Percentiles rank a stretch among this genome's conserved stretches.
These are phyloP conservation scores for Coelinius sp. DNA, from an alignment of 2,888 invertebrate genomes.

Conservation along the genomic window DNA sequence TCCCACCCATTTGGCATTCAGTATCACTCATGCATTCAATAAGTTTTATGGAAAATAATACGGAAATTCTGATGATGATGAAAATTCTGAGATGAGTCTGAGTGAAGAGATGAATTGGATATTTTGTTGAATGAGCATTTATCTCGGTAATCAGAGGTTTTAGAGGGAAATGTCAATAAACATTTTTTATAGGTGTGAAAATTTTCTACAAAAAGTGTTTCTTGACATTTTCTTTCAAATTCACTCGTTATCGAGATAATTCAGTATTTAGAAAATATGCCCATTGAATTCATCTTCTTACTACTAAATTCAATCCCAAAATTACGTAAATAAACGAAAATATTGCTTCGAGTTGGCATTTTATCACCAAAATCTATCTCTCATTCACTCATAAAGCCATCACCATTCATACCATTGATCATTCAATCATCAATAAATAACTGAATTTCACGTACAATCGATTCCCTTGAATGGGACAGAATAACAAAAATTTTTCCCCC, in stretches of 20 bases:
- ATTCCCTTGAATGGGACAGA: not conserved
- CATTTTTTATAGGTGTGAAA: too few relatives aligned
- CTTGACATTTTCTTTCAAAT: too few relatives aligned
- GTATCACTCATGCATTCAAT: not conserved
- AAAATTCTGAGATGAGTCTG: not conserved
- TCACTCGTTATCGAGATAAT: too few relatives aligned
- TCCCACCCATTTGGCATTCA: constrained; percentile 9
- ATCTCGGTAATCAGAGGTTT: too few relatives aligned
- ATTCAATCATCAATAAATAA: constrained; percentile 20
- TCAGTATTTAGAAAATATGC: not conserved
- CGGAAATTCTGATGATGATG: not conserved
- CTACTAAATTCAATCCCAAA: not conserved
- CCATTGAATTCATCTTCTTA: not conserved
- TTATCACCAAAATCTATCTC: not conserved
- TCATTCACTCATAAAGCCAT: not conserved
- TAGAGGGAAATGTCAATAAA: too few relatives aligned
- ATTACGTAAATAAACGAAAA: not conserved
- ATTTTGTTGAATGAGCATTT: too few relatives aligned
- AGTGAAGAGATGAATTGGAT: not conserved
- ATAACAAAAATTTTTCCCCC: constrained; percentile 39
- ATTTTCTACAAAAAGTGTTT: too few relatives aligned
- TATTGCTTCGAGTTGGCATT: not conserved
- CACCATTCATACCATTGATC: not conserved
- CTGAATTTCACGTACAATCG: constrained; percentile 2
- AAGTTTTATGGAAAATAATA: not conserved